Conservation (phyloP, 2,113 vertebrate species). For the Scomber scombrus region DNA sequence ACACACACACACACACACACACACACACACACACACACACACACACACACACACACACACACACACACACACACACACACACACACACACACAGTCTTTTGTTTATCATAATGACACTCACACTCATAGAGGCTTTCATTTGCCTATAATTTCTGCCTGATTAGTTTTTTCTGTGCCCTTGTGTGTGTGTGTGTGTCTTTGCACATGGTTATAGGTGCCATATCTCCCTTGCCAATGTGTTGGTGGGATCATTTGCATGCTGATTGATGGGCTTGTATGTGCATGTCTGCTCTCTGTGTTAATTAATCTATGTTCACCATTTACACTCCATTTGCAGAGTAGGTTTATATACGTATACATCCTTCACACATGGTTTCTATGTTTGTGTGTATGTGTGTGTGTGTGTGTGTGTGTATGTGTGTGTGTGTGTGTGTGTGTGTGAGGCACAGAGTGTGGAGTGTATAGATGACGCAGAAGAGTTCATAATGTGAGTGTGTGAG, state of each 20-base stretch:
- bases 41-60: not conserved
- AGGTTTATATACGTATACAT: not conserved
- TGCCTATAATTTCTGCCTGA: slow-evolving; percentile 25
- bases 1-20: not conserved
- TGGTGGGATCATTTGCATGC: slow-evolving; percentile 51
- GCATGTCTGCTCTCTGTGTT: slow-evolving; percentile 59
- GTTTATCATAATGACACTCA: slow-evolving; percentile 4
- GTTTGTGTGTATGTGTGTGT: slow-evolving; percentile 19
- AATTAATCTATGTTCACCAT: slow-evolving; percentile 54
- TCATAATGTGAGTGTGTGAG: slow-evolving; percentile 44
- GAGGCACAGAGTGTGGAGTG: slow-evolving; percentile 1
- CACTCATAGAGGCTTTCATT: slow-evolving; percentile 14
- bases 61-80: not conserved
- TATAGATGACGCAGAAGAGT: slow-evolving; percentile 35
- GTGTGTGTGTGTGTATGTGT: slow-evolving; percentile 10
- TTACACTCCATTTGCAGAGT: slow-evolving; percentile 58
- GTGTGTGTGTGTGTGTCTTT: slow-evolving; percentile 7
- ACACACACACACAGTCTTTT: not conserved
- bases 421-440: slow-evolving; percentile 6
- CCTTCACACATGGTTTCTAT: not conserved
- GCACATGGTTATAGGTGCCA: not conserved
- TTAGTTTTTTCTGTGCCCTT: slow-evolving; percentile 1
- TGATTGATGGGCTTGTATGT: slow-evolving; percentile 55
- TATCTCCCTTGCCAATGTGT: slow-evolving; percentile 23
- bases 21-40: not conserved